Evolutionary conservation across 2,113 vertebrate species (phyloP), one percentile per base, ranked within the genome.

Genomic region (Geothlypis trichas): DNA sequence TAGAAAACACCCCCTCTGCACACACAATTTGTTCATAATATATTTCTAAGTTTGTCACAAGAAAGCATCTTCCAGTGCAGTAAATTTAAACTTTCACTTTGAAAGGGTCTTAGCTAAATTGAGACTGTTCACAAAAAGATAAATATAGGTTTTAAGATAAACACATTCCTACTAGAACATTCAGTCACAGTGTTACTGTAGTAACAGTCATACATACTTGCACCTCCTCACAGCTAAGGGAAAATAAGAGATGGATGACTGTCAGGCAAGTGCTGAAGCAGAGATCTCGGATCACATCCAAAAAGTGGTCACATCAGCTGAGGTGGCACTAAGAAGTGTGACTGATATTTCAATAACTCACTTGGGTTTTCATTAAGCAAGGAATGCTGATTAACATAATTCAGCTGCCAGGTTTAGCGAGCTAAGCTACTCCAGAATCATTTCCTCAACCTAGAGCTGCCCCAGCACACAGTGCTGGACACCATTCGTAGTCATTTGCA

Each of bases 311-410:
- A 78, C 52, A 84, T 76, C 87, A 95, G 66, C 66, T 62, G 77
- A 95, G 73, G 59, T 74, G 39, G 65, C 54, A 95, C 39, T 49
- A 59, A 74, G 46, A 52, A 71, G 49, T 3, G 5, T 39, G 35
- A 67, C 66, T 86, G 82, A 75, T 81, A 86, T 78, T 78, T 88
- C 49, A 85, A 27, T 69, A 80, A 74, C 71, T 94, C 58, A n/a
- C 24, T 83, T 69, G 67, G 33, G 63, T 83, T 96, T 97, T 94
- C 89, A 89, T 94, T 94, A 96, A 90, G 42, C 31, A 85, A 80
- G 67, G 67, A 82, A 87, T 51, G 86, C 67, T n/a, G 52, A 95
- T 67, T 86, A 63, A 81, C 80, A 69, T 49, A 85, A 91, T 95
- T 59, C 49, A 78, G 33, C 41, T 77, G 47, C 68, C 66, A 75